Evolutionary conservation across 2,113 vertebrate species (phyloP).

Genomic region (Australoheros scitulus): DNA sequence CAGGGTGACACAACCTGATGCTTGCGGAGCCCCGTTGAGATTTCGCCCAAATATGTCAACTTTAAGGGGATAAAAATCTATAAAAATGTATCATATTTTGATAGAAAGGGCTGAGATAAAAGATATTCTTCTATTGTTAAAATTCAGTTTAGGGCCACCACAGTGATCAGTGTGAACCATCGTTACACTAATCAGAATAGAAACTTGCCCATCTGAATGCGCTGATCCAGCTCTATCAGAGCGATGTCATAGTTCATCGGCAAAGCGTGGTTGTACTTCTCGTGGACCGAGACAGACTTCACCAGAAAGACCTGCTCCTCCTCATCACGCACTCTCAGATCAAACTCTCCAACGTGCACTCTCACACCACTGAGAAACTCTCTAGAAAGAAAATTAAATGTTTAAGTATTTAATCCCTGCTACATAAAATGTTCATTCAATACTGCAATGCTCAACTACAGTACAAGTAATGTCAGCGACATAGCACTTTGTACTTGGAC

Average conservation of each 20-base stretch:
- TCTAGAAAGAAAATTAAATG: conserved; percentile 42
- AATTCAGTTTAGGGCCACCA: not conserved
- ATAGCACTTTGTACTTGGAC: conserved; percentile 39
- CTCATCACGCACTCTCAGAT: conserved; percentile 74
- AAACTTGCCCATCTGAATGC: conserved; percentile 83
- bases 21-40: not conserved
- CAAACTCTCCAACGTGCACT: conserved; percentile 83
- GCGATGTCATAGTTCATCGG: conserved; percentile 88
- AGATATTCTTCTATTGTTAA: not conserved
- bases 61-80: no score
- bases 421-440: not conserved
- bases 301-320: conserved; percentile 81
- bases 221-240: conserved; percentile 81
- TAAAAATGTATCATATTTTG: no score
- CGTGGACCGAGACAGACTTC: conserved; percentile 80
- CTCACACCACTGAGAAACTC: conserved; percentile 61
- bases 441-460: rapidly evolving
- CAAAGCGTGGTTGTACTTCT: conserved; percentile 78
- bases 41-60: no score
- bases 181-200: not conserved
- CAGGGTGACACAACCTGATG: rapidly evolving
- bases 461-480: no score
- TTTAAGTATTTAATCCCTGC: rapidly evolving
- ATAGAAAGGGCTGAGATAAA: not conserved
- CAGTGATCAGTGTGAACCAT: not conserved